Evolutionary conservation across 2,888 invertebrate species (phyloP), one percentile per base, ranked within the genome.

Genomic region (Xestia rhomboidea): DNA sequence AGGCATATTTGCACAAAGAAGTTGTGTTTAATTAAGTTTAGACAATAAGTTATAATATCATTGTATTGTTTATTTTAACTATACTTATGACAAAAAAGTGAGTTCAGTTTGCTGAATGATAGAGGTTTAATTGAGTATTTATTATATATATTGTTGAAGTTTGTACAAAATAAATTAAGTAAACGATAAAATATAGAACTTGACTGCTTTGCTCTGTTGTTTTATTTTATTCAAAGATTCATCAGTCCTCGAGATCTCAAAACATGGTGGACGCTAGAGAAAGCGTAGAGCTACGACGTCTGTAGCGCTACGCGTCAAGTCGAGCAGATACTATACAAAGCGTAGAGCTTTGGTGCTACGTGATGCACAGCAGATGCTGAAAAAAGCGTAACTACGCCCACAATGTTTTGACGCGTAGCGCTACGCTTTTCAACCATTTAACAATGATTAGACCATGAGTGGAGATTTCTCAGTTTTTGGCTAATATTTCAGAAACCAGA

Each of bases 151-250:
- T 97, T 97, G 97, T 97, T 97, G 96, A 97, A 97, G 96, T 97
- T 97, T 97, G 97, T 97, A 97, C 97, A 97, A 97, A 97, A 97
- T 97, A 97, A 97, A 97, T 96, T 97, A 97, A 97, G 97, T 97
- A 97, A 96, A 97, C 94, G 95, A 97, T 97, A 96, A 96, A 95
- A 96, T 97, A 97, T 97, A 97, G 97, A 97, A 97, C 96, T 97
- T 97, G 97, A 97, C 97, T 97, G 97, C 97, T 97, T 97, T 97
- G 94, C 69, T 77, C 38, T 69, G 86, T 91, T 57, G 94, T 96
- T 96, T 96, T 80, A 94, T 94, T 96, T 79, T 30, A 30, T 18
- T 49, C 0, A 41, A n/a, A 49, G 5, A 18, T 49, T 49, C 49
- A 21, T 49, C 49, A 21, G 0, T 49, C 49, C 49, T 21, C 49